Base-by-base conservation (phyloP, 2,888 invertebrate species). In the Nebria salina region DNA sequence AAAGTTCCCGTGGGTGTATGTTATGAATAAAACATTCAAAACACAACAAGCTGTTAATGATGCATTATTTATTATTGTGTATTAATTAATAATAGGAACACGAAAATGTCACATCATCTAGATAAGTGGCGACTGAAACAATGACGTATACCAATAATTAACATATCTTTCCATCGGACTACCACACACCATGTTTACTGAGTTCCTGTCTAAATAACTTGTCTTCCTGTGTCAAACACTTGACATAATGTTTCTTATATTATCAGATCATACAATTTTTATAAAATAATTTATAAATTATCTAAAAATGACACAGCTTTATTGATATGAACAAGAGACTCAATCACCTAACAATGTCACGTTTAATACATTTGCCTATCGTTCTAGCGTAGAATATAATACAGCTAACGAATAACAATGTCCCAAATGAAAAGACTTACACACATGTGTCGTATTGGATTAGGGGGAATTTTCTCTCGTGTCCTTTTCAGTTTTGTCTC, bases 51-150 rank as follows among this genome's bases (percentile, higher is more conserved):
- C 15, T 70, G 25, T 75, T 79, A 79, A 79, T 79, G 79, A 79
- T 79, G 79, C 79, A 79, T 74, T 75, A 79, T 79, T 79, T 79
- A 79, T 79, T 79, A 68, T 79, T 74, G 74, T 68, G 66, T 79
- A 79, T 74, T 79, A 74, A 79, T 74, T 79, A 79, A 79, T 74
- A 79, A 66, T 65, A 65, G 15, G 75, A 79, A 79, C 65, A 79
- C 43, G 79, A 79, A 79, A 79, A 79, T 79, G 75, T 79, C 79
- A 79, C 68, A 75, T 79, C 74, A 75, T 79, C 79, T 66, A 65
- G 65, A 79, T 79, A 79, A 75, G 79, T 66, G 68, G 15, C 79
- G 42, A 34, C 34, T 34, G 34, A 34, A 34, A 34, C 34, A 34
- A 34, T 34, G 34, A 34, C 34, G 34, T 34, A 34, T 34, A 34